Base-by-base conservation (phyloP, 92 coral and sea anemone species). In the Epizoanthus rinbou region DNA sequence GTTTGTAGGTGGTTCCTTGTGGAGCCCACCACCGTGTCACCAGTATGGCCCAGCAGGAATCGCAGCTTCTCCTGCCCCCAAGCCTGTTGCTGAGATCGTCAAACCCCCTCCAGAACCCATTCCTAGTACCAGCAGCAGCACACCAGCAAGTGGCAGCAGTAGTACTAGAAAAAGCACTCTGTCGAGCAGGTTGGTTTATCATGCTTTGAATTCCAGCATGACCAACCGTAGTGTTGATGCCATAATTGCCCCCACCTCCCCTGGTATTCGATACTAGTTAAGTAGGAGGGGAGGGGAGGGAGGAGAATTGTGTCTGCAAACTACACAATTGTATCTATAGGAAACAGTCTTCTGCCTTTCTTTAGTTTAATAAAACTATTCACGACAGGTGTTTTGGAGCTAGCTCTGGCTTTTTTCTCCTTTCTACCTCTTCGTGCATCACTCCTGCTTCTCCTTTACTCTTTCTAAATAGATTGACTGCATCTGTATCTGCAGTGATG, bases 21-120 rank as follows among this genome's bases (percentile, higher is more conserved):
- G 99, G 99, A 91, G 91, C 63, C 99, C 99, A 25, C 99, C 99
- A 13, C 91, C 87, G 3, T 90, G 92, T 24, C 86, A 74, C 67
- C 97, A 86, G 85, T 88, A 87, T 57, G 67, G 79, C n/a, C 70
- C 66, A 68, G 80, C 53, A 25, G 74, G 56, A 63, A 87, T 75
- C 15, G 33, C 82, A 2, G 31, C 82, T 11, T 18, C 69, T 3
- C 57, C 82, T 16, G 47, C 71, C 24, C 78, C 82, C 16, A 78
- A 78, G 47, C 82, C 82, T 17, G 82, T 78, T 22, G 0, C 39
- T 3, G 82, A 78, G 82, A 60, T 60, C 14, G 41, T 60, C n/a
- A 85, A 68, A 74, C 76, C 86, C 47, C 65, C 52, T 18, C 83
- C 92, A 0, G 47, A 87, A 50, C 71, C 68, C 3, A 80, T 87